A percentile compares a stretch with the other conserved stretches of the same genome.
These are phyloP conservation scores for Prolemur simus DNA, from an alignment of 2,113 vertebrate species.

Conservation along the genomic window DNA sequence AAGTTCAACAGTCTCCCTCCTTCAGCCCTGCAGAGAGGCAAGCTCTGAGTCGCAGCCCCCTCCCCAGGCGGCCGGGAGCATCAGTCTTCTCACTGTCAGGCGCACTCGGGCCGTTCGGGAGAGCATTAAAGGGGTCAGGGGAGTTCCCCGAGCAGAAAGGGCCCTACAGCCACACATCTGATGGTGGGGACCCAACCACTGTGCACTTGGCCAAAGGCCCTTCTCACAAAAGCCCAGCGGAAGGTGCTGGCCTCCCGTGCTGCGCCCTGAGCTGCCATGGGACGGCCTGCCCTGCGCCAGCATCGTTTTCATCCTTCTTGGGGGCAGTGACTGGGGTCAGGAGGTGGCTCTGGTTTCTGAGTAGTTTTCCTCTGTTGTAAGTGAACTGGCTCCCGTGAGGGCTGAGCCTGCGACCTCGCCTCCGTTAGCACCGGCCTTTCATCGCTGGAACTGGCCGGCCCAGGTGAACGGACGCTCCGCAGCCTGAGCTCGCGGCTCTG, in stretches of 20 bases:
- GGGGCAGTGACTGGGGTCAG: background rate
- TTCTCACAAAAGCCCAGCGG: too few relatives aligned
- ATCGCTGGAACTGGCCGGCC: background rate
- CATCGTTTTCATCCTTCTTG: background rate
- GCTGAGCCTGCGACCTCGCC: background rate
- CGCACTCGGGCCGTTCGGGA: background rate
- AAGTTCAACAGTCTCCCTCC: background rate
- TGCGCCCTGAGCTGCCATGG: background rate
- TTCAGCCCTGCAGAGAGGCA: background rate
- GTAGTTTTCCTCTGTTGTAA: background rate
- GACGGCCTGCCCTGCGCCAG: too few relatives aligned
- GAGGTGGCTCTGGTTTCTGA: background rate
- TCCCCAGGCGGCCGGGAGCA: background rate
- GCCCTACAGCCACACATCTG: fast-evolving
- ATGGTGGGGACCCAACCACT: too few relatives aligned
- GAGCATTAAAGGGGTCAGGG: fast-evolving
- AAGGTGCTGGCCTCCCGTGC: fast-evolving
- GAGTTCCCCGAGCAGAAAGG: background rate
- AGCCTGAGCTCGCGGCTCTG: too few relatives aligned
- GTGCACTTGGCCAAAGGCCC: background rate
- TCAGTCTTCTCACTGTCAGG: background rate
- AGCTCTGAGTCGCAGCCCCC: background rate
- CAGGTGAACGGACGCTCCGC: too few relatives aligned
- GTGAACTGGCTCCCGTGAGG: background rate
- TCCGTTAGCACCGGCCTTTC: background rate